These are phyloP conservation scores for Caenorhabditis sinica DNA, from an alignment of 2,888 invertebrate species.

Conservation along the genomic window DNA sequence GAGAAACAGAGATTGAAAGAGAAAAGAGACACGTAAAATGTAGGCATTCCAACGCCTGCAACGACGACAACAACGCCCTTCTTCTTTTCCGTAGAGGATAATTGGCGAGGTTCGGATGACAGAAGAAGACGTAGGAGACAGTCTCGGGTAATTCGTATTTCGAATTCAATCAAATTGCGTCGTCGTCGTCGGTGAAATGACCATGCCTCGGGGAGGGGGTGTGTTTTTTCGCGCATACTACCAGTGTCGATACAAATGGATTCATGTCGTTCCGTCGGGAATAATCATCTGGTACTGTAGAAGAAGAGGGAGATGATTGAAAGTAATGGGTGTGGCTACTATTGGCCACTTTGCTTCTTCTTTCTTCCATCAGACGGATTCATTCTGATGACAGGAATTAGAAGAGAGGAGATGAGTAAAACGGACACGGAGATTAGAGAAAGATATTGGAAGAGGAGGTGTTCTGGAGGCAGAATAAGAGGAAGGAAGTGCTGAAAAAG, in stretches of 20 bases:
- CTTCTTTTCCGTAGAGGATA: conserved; percentile 28
- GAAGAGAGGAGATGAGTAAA: background rate
- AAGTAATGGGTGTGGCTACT: conserved; percentile 45
- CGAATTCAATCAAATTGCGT: conserved; percentile 30
- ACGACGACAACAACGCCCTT: conserved; percentile 29
- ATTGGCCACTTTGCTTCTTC: conserved; percentile 34
- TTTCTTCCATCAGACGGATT: conserved; percentile 13
- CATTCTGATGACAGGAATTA: conserved; percentile 22
- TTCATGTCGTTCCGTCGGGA: conserved; percentile 36
- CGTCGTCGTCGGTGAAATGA: conserved; percentile 23
- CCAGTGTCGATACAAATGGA: conserved; percentile 28
- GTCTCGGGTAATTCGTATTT: conserved; percentile 49
- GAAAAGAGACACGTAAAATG: conserved; percentile 25
- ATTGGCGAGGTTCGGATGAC: conserved; percentile 41
- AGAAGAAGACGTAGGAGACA: conserved; percentile 26
- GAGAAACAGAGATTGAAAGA: conserved; percentile 12
- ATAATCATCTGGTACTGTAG: conserved; percentile 44
- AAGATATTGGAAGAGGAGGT: background rate
- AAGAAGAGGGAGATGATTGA: conserved; percentile 10
- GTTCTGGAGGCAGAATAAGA: background rate
- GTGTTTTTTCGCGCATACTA: conserved; percentile 18
- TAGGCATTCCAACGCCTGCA: conserved; percentile 37
- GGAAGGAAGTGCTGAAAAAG: background rate
- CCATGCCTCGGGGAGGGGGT: conserved; percentile 9
- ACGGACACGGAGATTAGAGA: conserved; percentile 27